Base-by-base conservation (phyloP, 2,888 invertebrate genomes). In the Troilus luridus region DNA sequence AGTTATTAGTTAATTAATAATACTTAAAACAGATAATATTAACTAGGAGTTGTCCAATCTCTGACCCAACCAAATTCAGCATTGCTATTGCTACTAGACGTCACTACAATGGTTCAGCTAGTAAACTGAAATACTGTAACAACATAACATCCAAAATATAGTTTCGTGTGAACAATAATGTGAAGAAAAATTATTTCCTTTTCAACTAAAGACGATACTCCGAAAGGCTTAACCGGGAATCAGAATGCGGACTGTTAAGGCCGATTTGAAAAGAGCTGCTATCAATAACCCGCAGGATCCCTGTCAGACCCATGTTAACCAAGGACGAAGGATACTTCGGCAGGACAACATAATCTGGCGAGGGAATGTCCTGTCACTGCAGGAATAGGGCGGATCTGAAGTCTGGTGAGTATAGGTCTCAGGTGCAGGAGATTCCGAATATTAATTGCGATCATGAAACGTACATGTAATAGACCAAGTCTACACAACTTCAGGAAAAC, bases 291-390 rank as follows among this genome's bases (percentile, higher is more conserved):
- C 27, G 41, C 1, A 24, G 24, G 11, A n/a, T 54, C 67, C 89
- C 64, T 64, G 89, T 41, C 89, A 67, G 67, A 89, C 64, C 72
- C 72, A 77, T 77, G 72, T 77, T 77, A 77, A 77, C 27, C 41
- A 77, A 77, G 41, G 72, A 72, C n/a, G n/a, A n/a, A 67, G 64
- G 27, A 27, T 12, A 27, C n/a, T 24, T 24, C 27, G 27, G 72
- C 72, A 77, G 41, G 72, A 77, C 72, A 77, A 41, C 72, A 77
- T 77, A 77, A 77, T 77, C 72, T 77, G 8, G 11, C 24, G 72
- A 41, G 72, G 27, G 27, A n/a, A 58, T 58, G 60, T 24, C 60
- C 88, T 60, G 60, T 88, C 88, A 59, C 17, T 58, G 85, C 10
- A 59, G 14, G 12, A 64, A 3, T 10, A 41, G 17, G 24, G 19